A percentile compares a stretch with the other conserved stretches of the same genome.
phyloP scores from a whole-genome alignment of 2,888 invertebrate species.

The Chrysomela aeneicollis region DNA sequence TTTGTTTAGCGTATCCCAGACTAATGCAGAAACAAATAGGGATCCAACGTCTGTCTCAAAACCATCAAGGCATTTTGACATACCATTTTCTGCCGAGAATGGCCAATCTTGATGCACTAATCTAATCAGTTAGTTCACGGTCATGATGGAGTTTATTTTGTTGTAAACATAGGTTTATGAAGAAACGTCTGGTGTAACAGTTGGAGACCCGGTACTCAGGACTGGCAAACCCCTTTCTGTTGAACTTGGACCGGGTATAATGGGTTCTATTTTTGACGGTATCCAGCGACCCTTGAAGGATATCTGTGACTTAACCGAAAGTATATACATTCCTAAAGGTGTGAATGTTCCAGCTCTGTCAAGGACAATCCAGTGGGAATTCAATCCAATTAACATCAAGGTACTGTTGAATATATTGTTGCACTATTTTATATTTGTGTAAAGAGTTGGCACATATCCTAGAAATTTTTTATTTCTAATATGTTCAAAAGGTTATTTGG shows the following conservation, averaged over 20 bases:
- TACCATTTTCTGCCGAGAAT: too few relatives aligned
- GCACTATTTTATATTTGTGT: neutral
- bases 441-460: neutral
- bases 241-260: constrained; percentile 98
- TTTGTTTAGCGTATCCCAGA: too few relatives aligned
- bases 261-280: constrained; percentile 99
- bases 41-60: too few relatives aligned
- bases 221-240: constrained; percentile 99
- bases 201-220: constrained; percentile 97
- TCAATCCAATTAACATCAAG: constrained; percentile 83
- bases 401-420: constrained; percentile 57
- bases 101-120: too few relatives aligned
- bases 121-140: too few relatives aligned
- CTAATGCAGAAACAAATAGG: too few relatives aligned
- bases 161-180: constrained; percentile 76
- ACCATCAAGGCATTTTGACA: too few relatives aligned
- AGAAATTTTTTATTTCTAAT: too few relatives aligned
- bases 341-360: constrained; percentile 93
- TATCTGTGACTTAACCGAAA: constrained; percentile 90
- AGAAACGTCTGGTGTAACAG: constrained; percentile 97
- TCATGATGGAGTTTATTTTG: too few relatives aligned
- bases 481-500: too few relatives aligned
- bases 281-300: constrained; percentile 98
- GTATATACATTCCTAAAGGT: constrained; percentile 99
- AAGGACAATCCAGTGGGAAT: constrained; percentile 88